phyloP scores from a whole-genome alignment of 2,797 vertebrate genomes.

The Cossypha niveicapilla region DNA sequence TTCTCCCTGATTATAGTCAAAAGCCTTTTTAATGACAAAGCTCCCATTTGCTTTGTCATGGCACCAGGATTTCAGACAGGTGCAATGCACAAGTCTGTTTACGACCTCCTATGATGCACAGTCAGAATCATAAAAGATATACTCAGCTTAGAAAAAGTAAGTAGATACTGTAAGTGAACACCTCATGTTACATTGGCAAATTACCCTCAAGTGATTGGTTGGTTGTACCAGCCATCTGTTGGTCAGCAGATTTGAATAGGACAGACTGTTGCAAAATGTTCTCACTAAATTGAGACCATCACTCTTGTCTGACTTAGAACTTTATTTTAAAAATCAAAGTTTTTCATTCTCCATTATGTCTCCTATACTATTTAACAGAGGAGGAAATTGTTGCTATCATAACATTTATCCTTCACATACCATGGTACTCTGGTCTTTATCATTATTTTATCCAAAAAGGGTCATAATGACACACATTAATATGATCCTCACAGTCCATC shows the following conservation, averaged over 20 bases:
- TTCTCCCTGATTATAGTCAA: not conserved
- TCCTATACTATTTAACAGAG: not conserved
- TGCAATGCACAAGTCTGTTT: not conserved
- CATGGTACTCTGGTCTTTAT: not conserved
- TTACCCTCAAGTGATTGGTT: not conserved
- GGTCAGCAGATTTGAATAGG: not conserved
- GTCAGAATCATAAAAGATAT: not conserved
- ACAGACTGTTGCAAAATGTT: not conserved
- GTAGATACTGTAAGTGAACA: not conserved
- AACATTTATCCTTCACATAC: not conserved
- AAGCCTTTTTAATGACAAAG: not conserved
- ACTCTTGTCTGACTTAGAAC: not conserved
- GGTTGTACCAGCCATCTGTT: not conserved
- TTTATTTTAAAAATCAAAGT: not conserved
- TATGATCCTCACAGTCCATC: not conserved
- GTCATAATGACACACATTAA: not conserved
- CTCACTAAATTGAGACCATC: not conserved
- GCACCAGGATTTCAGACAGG: not conserved
- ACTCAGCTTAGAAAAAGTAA: not conserved
- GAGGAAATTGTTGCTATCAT: not conserved
- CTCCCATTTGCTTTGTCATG: not conserved
- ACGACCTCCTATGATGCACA: rapidly evolving
- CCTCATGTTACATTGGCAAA: rapidly evolving
- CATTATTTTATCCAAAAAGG: not conserved
- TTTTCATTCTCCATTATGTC: not conserved